Evolutionary conservation across 1,140 invertebrate genomes (phyloP).

Genomic region (Lordiphosa stackelbergi): DNA sequence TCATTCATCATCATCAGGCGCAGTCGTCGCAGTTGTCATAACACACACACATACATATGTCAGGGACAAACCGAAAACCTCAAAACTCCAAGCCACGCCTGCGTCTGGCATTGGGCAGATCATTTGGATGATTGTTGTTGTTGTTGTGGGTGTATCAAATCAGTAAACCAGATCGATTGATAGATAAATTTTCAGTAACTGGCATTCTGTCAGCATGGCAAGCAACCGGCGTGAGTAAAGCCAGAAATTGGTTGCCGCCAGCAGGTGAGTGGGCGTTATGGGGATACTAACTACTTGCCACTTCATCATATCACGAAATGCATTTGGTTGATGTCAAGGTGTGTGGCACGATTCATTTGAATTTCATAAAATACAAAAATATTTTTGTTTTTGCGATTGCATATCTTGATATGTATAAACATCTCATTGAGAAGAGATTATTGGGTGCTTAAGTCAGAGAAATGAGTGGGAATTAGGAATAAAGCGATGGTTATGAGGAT

Average conservation of each 20-base stretch:
- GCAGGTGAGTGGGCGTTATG: conserved; percentile 62
- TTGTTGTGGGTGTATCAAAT: conserved; percentile 60
- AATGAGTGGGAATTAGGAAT: conserved; percentile 1
- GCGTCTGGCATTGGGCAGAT: conserved; percentile 52
- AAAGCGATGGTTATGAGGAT: too few species aligned
- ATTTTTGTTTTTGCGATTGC: neutral
- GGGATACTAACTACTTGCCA: conserved; percentile 59
- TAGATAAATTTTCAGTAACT: conserved; percentile 70
- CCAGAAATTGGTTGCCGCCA: conserved; percentile 23
- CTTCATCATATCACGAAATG: conserved; percentile 51
- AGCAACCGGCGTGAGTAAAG: conserved; percentile 6
- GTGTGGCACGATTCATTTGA: conserved; percentile 41
- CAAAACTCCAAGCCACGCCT: conserved; percentile 45
- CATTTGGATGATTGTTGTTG: conserved; percentile 5
- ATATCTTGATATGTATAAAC: conserved; percentile 23
- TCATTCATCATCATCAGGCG: conserved; percentile 71
- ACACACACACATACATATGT: conserved; percentile 47
- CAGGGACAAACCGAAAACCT: conserved; percentile 49
- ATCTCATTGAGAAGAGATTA: conserved; percentile 6
- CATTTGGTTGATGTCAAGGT: conserved; percentile 53
- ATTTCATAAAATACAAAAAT: conserved; percentile 6
- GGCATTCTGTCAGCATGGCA: conserved; percentile 61
- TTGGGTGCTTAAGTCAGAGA: neutral
- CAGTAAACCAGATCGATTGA: conserved; percentile 65
- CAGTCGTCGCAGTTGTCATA: conserved; percentile 55